A percentile compares a stretch with the other conserved stretches of the same genome.
These are phyloP conservation scores for Peromyscus maniculatus DNA, from an alignment of 2,113 vertebrate genomes.

Conservation along the genomic window DNA sequence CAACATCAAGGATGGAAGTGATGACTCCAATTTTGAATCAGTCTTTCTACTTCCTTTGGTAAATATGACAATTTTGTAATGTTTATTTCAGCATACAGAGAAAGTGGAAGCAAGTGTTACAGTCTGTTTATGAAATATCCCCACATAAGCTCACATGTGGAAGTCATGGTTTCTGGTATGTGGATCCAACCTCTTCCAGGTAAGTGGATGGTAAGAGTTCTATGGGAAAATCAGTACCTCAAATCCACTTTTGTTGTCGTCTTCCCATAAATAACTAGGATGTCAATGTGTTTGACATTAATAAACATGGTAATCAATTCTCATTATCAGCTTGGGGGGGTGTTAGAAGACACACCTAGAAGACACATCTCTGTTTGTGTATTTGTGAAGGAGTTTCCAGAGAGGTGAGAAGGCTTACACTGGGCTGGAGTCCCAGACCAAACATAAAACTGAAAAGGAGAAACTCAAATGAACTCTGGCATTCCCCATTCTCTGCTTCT, in stretches of 20 bases:
- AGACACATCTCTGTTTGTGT: neutral
- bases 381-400: neutral
- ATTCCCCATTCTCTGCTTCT: neutral
- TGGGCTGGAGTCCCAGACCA: neutral
- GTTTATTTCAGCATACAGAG: neutral
- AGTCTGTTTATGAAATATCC: neutral
- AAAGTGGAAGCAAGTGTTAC: neutral
- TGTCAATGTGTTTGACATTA: neutral
- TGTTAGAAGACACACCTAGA: neutral
- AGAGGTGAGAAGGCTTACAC: neutral
- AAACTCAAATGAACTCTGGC: neutral
- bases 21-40: neutral
- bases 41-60: neutral
- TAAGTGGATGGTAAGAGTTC: neutral
- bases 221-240: neutral
- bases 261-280: neutral
- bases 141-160: neutral
- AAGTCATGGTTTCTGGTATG: neutral
- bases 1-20: accelerated
- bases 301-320: neutral
- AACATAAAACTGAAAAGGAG: neutral
- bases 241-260: neutral
- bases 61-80: neutral
- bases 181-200: neutral
- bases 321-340: neutral